phyloP scores from a whole-genome alignment of 2,797 vertebrate genomes.

The Karalla daura region DNA sequence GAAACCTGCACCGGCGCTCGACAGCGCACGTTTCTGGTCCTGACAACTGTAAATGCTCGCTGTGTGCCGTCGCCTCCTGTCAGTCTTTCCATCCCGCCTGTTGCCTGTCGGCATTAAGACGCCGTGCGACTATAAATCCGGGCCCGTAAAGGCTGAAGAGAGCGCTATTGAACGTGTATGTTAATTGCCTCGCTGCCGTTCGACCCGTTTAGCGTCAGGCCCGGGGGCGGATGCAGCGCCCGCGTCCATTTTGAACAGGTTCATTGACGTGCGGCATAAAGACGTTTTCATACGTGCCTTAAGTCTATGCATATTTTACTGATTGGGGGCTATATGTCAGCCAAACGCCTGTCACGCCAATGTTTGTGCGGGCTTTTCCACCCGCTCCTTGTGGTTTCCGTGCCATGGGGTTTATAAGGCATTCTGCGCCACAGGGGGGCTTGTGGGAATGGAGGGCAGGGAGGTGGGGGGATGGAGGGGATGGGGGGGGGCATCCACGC shows the following conservation, averaged over 20 bases:
- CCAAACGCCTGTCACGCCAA: constrained; percentile 60
- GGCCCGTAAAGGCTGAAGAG: constrained; percentile 66
- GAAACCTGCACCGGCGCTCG: not conserved
- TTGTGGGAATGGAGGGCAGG: too few species aligned
- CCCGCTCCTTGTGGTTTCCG: constrained; percentile 51
- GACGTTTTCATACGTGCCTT: constrained; percentile 65
- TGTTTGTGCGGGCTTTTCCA: constrained; percentile 63
- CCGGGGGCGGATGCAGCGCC: constrained; percentile 17
- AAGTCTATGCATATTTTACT: constrained; percentile 75
- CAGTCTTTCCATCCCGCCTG: constrained; percentile 28
- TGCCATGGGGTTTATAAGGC: constrained; percentile 34
- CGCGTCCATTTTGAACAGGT: constrained; percentile 62
- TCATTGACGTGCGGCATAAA: constrained; percentile 71
- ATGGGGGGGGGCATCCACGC: constrained; percentile 17
- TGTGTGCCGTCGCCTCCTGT: constrained; percentile 14
- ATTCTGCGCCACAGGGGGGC: constrained; percentile 51
- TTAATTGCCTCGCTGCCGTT: constrained; percentile 64
- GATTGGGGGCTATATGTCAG: constrained; percentile 54
- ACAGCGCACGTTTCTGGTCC: too few species aligned
- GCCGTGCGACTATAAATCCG: constrained; percentile 61
- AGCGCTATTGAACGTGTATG: constrained; percentile 59
- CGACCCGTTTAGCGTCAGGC: constrained; percentile 47
- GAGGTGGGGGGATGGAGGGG: too few species aligned
- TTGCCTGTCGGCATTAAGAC: constrained; percentile 59
- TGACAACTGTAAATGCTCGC: constrained; percentile 12